Base-by-base conservation (phyloP, 2,113 vertebrate species). In the Eonycteris spelaea region DNA sequence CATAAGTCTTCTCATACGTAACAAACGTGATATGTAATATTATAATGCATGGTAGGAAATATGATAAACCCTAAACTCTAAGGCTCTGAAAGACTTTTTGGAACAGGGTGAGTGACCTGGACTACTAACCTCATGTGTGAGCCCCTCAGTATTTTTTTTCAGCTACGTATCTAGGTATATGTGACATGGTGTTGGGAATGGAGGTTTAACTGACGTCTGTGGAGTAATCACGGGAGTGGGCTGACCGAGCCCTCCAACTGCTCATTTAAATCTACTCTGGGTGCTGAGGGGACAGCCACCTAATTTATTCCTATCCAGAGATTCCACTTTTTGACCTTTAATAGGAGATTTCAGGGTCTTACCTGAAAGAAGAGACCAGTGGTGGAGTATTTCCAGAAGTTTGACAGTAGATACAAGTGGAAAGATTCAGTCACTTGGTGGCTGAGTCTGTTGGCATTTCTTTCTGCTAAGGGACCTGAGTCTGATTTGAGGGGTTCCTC, bases 191-290 rank as follows among this genome's bases (percentile, higher is more conserved):
- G 43, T 74, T 15, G 21, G 43, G 82, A 53, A 73, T 11, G 26
- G 40, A 75, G 12, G 4, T 35, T 79, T 2, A 9, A 1, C 11
- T 65, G 43, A 35, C 14, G 7, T 30, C 38, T 86, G 38, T 18
- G 19, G 7, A 6, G 14, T 1, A 18, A 35, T 16, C 28, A 43
- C 30, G 5, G 45, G 35, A 70, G 21, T 13, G 53, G 38, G 7
- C 1, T 21, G 7, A 55, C 11, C 10, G 9, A 28, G 1, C 21
- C 18, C 35, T 55, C 30, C 7, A 11, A 5, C 6, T 35, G 10
- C 45, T 57, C 84, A 4, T 1, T 33, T 16, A 43, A 51, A 38
- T 38, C 43, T 51, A 30, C 45, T 57, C 24, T 43, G 35, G 35
- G 16, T 24, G 11, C 57, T 35, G 16, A 45, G 28, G 9, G 3